A percentile compares a stretch with the other conserved stretches of the same genome.
Evolutionary conservation across 2,113 vertebrate genomes (phyloP).

Genomic region (Tapirus terrestris): DNA sequence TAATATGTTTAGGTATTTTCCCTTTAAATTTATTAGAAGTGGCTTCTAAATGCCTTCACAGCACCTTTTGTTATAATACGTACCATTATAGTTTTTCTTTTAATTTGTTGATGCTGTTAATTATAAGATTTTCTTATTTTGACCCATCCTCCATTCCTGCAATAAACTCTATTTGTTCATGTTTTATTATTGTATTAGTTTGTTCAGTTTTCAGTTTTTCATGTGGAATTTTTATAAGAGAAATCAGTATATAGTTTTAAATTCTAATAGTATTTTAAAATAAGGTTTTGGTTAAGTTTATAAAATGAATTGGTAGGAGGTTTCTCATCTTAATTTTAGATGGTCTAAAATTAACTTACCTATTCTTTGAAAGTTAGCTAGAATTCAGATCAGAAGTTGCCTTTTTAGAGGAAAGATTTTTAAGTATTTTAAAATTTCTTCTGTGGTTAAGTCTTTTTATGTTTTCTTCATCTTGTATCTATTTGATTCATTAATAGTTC

Average conservation of each 20-base stretch:
- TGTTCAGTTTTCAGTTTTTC: conserved; percentile 7
- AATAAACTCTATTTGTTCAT: background rate
- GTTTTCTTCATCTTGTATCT: background rate
- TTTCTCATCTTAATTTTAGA: conserved; percentile 16
- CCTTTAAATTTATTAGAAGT: background rate
- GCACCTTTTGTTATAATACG: background rate
- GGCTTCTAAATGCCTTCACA: background rate
- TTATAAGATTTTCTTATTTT: conserved; percentile 19
- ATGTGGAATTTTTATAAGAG: background rate
- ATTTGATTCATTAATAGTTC: conserved; percentile 13
- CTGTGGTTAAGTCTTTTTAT: background rate
- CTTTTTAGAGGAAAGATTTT: background rate
- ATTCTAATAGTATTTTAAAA: conserved; percentile 15
- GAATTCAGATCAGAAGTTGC: conserved; percentile 5
- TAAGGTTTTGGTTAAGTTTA: background rate
- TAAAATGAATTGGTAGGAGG: background rate
- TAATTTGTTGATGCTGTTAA: background rate
- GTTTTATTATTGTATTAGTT: background rate
- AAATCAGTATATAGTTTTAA: background rate
- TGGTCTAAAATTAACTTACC: background rate
- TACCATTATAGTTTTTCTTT: background rate
- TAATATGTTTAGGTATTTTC: background rate
- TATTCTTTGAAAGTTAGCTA: background rate
- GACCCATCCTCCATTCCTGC: background rate
- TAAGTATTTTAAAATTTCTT: background rate